Base-by-base conservation (phyloP, 1,140 invertebrate species). In the Cheumatopsyche charites region DNA sequence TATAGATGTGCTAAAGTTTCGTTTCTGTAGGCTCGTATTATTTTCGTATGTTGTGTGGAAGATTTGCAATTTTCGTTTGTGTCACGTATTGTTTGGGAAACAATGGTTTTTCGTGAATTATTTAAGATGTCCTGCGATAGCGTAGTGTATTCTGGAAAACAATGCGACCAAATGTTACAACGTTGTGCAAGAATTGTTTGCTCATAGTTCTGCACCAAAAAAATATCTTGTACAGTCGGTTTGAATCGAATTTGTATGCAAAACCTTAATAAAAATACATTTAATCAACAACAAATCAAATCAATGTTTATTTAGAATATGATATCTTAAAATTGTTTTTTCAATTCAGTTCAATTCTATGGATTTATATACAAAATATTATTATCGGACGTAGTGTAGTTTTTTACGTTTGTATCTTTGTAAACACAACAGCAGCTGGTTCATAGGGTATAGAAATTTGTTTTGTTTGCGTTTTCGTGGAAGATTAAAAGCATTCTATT, bases 401-500 rank as follows among this genome's bases (percentile, higher is more conserved):
- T 23, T 52, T 52, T 67, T 55, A 17, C 21, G 23, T 29, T 26
- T 52, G 26, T 55, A 47, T 71, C 69, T 70, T 73, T 67, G 73
- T 71, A 67, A 70, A 73, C 43, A 67, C 45, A 63, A 67, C 73
- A 66, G 68, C 63, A 74, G 69, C 25, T 66, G 70, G 63, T 49
- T 52, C 42, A 41, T 47, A 47, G 11, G 66, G 1, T 68, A 23
- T 45, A 55, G 66, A 68, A 68, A 68, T 49, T 72, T 74, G 73
- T 72, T 71, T 74, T 74, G 71, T 74, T 71, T 74, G 62, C 67
- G 43, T 69, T 71, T 72, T 62, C 62, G 61, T 63, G 72, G 66
- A 63, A 72, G 71, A 74, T 71, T 72, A 74, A 74, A 72, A 74
- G 73, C 69, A 29, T 71, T 74, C 43, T 45, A 65, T 58, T 74